A percentile compares a stretch with the other conserved stretches of the same genome.
These are phyloP conservation scores for Poecilus cupreus DNA, from an alignment of 2,888 invertebrate species.

Conservation along the genomic window DNA sequence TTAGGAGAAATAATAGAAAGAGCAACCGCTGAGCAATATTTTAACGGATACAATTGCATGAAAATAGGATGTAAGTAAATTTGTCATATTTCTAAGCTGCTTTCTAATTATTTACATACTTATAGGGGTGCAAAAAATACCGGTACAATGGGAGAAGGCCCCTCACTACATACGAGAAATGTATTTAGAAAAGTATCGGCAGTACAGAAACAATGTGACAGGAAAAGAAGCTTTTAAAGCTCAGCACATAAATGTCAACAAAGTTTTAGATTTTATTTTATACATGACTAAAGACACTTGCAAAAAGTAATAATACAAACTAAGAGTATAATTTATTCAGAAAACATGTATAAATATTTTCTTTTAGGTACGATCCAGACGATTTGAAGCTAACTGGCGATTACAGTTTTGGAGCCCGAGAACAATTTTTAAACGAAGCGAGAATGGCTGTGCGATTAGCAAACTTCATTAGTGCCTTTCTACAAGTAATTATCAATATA, in stretches of 20 bases:
- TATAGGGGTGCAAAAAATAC: slow-evolving; percentile 89
- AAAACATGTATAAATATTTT: slow-evolving; percentile 51
- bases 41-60: slow-evolving; percentile 92
- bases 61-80: slow-evolving; percentile 90
- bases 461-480: slow-evolving; percentile 95
- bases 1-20: slow-evolving; percentile 95
- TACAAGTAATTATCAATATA: slow-evolving; percentile 78
- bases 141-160: slow-evolving; percentile 88
- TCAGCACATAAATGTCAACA: slow-evolving; percentile 84
- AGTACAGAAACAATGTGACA: slow-evolving; percentile 82
- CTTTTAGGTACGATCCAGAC: slow-evolving; percentile 80
- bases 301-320: slow-evolving; percentile 70
- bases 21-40: slow-evolving; percentile 94
- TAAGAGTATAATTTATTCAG: no score
- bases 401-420: slow-evolving; percentile 88
- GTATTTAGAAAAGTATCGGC: slow-evolving; percentile 83
- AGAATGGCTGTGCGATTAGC: slow-evolving; percentile 96
- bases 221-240: slow-evolving; percentile 81
- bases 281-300: slow-evolving; percentile 78
- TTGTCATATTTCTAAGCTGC: slow-evolving; percentile 42
- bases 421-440: slow-evolving; percentile 95
- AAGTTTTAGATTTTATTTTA: slow-evolving; percentile 85
- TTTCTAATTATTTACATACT: slow-evolving; percentile 59
- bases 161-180: slow-evolving; percentile 82
- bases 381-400: slow-evolving; percentile 90